Percentiles rank a stretch among this genome's conserved stretches.
phyloP scores from a whole-genome alignment of 2,113 vertebrate genomes.

The Sitta europaea region DNA sequence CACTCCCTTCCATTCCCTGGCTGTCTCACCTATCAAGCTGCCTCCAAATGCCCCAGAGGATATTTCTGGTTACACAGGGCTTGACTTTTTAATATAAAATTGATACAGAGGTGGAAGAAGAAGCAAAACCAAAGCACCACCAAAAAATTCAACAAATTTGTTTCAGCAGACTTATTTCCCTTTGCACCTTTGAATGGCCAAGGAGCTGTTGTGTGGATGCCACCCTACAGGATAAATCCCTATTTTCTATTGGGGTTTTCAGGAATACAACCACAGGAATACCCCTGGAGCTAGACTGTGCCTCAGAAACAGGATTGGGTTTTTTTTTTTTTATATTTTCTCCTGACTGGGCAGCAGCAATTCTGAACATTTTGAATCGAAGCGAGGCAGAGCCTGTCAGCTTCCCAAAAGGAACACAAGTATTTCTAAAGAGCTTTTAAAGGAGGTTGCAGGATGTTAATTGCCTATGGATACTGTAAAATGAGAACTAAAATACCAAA shows the following conservation, averaged over 20 bases:
- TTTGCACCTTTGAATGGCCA: background rate
- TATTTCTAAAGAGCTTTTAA: conserved; percentile 45
- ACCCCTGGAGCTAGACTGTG: background rate
- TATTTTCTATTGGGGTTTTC: background rate
- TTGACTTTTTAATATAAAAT: background rate
- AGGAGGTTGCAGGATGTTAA: conserved; percentile 63
- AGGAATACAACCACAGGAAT: background rate
- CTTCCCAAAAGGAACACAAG: background rate
- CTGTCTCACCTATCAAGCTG: background rate
- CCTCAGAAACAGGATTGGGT: background rate
- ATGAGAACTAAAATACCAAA: conserved; percentile 65
- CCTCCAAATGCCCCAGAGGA: background rate
- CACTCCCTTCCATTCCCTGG: background rate
- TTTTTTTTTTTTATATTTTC: background rate
- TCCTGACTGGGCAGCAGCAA: background rate
- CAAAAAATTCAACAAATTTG: background rate
- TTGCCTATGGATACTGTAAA: conserved; percentile 62
- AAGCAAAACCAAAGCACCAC: background rate
- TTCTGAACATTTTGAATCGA: background rate
- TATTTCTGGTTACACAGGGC: background rate
- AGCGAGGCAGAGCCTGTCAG: conserved; percentile 38
- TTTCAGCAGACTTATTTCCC: background rate
- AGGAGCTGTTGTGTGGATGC: background rate
- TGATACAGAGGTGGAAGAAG: background rate
- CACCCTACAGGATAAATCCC: background rate